Base-by-base conservation (phyloP, 92 coral and sea anemone genomes). In the Heteractis magnifica region DNA sequence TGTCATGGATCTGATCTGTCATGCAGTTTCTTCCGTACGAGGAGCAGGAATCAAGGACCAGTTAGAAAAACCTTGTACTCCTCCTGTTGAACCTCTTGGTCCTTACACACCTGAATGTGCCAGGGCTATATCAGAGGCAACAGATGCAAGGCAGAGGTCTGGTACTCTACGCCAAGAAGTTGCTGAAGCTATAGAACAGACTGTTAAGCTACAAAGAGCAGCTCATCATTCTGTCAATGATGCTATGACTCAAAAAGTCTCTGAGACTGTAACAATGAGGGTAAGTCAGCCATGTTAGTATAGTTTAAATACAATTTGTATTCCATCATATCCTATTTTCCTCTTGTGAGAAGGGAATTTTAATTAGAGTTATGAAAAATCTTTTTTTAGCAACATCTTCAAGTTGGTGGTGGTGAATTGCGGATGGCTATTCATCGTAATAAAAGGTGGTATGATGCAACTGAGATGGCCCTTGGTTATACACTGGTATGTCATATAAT, bases 21-120 rank as follows among this genome's bases (percentile, higher is more conserved):
- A 97, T 86, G 98, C 99, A 19, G 99, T 97, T 72, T 94, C 97
- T 6, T 90, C 99, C 2, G 98, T 94, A 4, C 91, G 98, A 51
- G 97, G 98, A 51, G 98, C 99, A 6, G 98, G 97, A n/a, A 87
- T 93, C 77, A 94, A 89, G 76, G 97, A 94, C 77, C 95, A 92
- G 83, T 56, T 95, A n/a, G 99, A 97, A 53, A 97, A 91, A 77
- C 99, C 97, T 56, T 71, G 83, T 72, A 97, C 98, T 19, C 99
- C 99, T 10, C 87, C 94, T 7, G 95, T 90, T 26, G 99, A 97
- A 59, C 94, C 99, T 41, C 89, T 97, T 60, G 99, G 99, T 6
- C 99, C 99, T 16, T 97, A 97, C 87, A 97, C 98, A 4, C 99
- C 99, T 10, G 99, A 97, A 76, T 95, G 98, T 86, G 98, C 99